phyloP scores from a whole-genome alignment of 2,113 vertebrate species.

The Cyanocitta stelleri region DNA sequence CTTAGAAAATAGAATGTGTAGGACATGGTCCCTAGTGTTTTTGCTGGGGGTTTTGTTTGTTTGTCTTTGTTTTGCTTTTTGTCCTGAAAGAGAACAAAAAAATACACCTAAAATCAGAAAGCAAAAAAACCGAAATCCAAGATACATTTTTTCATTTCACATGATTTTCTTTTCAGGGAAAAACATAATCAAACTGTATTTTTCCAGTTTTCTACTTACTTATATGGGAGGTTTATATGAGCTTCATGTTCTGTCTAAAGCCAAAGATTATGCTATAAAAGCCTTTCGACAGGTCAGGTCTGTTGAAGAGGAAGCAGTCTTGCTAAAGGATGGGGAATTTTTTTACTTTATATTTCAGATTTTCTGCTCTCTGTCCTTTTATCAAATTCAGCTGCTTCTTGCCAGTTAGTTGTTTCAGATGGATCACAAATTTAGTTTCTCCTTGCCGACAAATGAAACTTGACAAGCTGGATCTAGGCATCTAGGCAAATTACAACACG shows the following conservation, averaged over 20 bases:
- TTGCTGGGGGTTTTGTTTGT: accelerated
- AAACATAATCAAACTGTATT: not conserved
- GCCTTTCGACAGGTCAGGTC: not conserved
- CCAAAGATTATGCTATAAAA: not conserved
- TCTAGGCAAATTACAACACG: not conserved
- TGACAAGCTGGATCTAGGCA: not conserved
- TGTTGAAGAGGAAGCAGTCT: not conserved
- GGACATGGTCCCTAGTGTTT: not conserved
- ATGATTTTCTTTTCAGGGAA: not conserved
- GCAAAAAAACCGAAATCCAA: not conserved
- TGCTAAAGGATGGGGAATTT: not conserved
- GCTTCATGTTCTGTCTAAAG: not conserved
- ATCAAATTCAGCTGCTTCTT: not conserved
- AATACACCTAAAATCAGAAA: not conserved
- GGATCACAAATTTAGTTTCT: not conserved
- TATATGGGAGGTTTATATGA: not conserved
- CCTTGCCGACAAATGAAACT: not conserved
- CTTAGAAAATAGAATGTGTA: not conserved
- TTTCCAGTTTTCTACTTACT: not conserved
- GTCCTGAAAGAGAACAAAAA: not conserved
- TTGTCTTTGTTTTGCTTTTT: not conserved
- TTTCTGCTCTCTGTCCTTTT: not conserved
- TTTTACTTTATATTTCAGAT: not conserved
- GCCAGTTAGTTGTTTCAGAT: not conserved
- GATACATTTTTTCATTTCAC: accelerated